Base-by-base conservation (phyloP, 2,888 invertebrate genomes). In the Alloscopus bannaensis region DNA sequence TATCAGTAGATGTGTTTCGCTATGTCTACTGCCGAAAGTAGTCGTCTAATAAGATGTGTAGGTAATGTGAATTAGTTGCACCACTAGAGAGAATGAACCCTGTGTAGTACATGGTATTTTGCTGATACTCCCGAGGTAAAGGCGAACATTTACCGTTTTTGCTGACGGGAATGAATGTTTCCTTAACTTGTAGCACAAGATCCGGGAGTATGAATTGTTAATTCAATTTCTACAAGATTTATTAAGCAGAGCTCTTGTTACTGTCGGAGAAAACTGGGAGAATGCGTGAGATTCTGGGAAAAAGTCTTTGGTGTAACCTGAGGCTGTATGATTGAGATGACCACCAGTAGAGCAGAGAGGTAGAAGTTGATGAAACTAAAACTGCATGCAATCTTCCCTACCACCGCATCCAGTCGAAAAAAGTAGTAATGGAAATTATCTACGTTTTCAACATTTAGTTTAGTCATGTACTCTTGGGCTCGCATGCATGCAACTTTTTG, bases 291-390 rank as follows among this genome's bases (percentile, higher is more conserved):
- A 31, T 31, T 57, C 57, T 47, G n/a, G 26, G 16, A 28, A 47
- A 71, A 62, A 55, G 52, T 47, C 24, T 29, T 62, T n/a, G 28
- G 3, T 26, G 24, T 55, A 28, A 29, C 72, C 72, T 47, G 31
- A 55, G 50, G 71, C 71, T 52, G 13, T 55, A 65, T 45, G 64
- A 65, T 62, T n/a, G 50, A 52, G 62, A 62, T 71, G 71, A 71
- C 71, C 71, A 71, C 71, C 36, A 71, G 60, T 70, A 18, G 70
- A 45, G 45, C 45, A 24, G 42, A 59, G 60, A 50, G 60, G 60
- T 60, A 70, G 60, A 59, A 47, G 42, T 66, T 75, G 75, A 66
- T 75, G 66, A 75, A 47, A 66, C 55, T 52, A 65, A 52, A 73
- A 57, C 28, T 45, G 13, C 13, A 40, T 20, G 24, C 26, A 65